Evolutionary conservation across 2,888 invertebrate genomes (phyloP), one percentile per base, ranked within the genome.

Genomic region (Dilophus febrilis): DNA sequence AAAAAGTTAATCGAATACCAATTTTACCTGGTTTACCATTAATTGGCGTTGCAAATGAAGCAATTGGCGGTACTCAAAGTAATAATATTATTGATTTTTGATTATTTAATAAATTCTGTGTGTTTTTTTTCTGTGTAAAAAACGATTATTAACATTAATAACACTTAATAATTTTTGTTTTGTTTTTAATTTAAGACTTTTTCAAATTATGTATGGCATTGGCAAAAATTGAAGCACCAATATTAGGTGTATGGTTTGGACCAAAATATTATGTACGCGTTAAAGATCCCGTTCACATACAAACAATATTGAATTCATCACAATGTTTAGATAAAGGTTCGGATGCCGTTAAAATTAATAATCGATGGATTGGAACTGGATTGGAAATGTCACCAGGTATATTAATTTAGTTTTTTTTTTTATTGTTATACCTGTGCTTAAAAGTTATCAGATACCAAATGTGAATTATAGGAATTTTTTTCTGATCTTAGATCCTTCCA

Each of bases 401-500:
- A 7, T 29, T 29, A n/a, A n/a, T n/a, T n/a, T n/a, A n/a, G n/a
- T n/a, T n/a, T n/a, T n/a, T n/a, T n/a, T n/a, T n/a, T n/a, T n/a
- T n/a, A n/a, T n/a, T n/a, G n/a, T n/a, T n/a, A n/a, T n/a, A n/a
- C 22, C 4, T 22, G 22, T 22, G 22, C 4, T 22, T 22, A 22
- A 22, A 22, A 22, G 41, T n/a, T 13, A 16, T 11, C 22, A 36
- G 12, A 6, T 29, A 10, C 11, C 27, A 29, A 22, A 28, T 8
- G 27, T 26, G 26, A 37, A 10, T 37, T 32, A 30, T 7, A 18
- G 41, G 4, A 16, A 42, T 30, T 2, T 37, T 33, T 1, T 40
- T 44, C 31, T 40, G 42, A 27, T 38, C 40, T 6, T 37, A 28
- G 28, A 28, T 22, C 13, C 31, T 11, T 30, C 33, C 22, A 14